Percentiles rank a stretch among this genome's conserved stretches.
phyloP scores from a whole-genome alignment of 2,888 invertebrate species.

The Bruchidius siliquastri region DNA sequence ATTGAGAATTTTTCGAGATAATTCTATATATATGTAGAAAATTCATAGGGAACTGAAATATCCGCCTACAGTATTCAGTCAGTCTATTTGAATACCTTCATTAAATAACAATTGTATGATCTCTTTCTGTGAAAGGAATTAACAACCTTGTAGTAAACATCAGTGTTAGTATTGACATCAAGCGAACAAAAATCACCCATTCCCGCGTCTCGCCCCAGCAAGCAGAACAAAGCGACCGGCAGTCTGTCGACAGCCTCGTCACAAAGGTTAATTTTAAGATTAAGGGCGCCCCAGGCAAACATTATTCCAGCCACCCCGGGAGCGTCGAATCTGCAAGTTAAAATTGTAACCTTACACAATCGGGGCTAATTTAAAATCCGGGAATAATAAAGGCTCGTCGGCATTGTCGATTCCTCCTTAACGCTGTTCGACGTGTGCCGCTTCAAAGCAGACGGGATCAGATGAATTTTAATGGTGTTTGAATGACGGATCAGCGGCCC shows the following conservation, averaged over 20 bases:
- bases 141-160: too few relatives aligned
- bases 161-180: not conserved
- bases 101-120: too few relatives aligned
- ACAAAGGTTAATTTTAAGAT: not conserved
- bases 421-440: constrained; percentile 34
- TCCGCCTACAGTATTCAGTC: too few relatives aligned
- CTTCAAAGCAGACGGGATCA: not conserved
- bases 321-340: constrained; percentile 15
- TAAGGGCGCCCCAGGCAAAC: not conserved
- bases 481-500: constrained; percentile 17
- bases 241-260: not conserved
- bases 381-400: constrained; percentile 35
- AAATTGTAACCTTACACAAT: constrained; percentile 31
- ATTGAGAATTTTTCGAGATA: too few relatives aligned
- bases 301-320: not conserved
- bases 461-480: constrained; percentile 28
- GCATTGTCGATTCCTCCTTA: constrained; percentile 48
- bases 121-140: too few relatives aligned
- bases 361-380: constrained; percentile 43
- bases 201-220: not conserved
- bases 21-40: too few relatives aligned
- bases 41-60: too few relatives aligned
- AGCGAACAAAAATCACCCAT: not conserved
- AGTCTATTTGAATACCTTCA: too few relatives aligned
- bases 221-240: not conserved